Base-by-base conservation (phyloP, 53 echinoderm and acorn worm species). In the Mesocentrotus franciscanus region DNA sequence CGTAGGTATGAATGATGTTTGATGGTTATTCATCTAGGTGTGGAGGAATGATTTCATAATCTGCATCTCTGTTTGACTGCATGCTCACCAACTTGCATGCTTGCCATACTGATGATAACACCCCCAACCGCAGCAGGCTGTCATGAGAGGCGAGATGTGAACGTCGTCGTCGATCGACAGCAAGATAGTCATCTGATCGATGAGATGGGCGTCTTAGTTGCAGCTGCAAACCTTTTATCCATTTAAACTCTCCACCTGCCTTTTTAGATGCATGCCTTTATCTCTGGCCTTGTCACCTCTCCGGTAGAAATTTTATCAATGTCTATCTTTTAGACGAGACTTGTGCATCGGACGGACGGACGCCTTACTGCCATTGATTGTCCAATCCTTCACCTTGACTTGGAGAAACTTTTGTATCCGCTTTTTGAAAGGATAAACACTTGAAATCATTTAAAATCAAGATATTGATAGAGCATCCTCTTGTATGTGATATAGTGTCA, bases 221-320 rank as follows among this genome's bases (percentile, higher is more conserved):
- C 87, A 87, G 87, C 87, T 87, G 87, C 56, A n/a, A 87, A 87
- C 58, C 26, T 57, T 56, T 27, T 58, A 10, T n/a, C 87, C 58
- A n/a, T 87, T 87, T 12, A 87, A 58, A 87, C 15, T 58, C 1
- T 87, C 29, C 87, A 87, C 87, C 87, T 87, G 87, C 58, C 87
- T 87, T 27, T n/a, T 24, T 56, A 32, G 26, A 57, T 87, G 87
- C 87, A 87, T 87, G 87, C n/a, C 56, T 87, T 87, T 57, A 26
- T 87, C 57, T 87, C 56, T 58, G 56, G 87, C 87, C 87, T 87
- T 87, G 87, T 58, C 84, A 84, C 56, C 87, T 87, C 58, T 24
- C 24, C n/a, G 27, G 9, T 87, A 13, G n/a, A 87, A 13, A n/a
- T 87, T 87, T 87, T 87, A 87, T 87, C 58, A 87, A 87, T 58